Evolutionary conservation across 2,888 invertebrate genomes (phyloP), one percentile per base, ranked within the genome.

Genomic region (Polyommatus icarus): DNA sequence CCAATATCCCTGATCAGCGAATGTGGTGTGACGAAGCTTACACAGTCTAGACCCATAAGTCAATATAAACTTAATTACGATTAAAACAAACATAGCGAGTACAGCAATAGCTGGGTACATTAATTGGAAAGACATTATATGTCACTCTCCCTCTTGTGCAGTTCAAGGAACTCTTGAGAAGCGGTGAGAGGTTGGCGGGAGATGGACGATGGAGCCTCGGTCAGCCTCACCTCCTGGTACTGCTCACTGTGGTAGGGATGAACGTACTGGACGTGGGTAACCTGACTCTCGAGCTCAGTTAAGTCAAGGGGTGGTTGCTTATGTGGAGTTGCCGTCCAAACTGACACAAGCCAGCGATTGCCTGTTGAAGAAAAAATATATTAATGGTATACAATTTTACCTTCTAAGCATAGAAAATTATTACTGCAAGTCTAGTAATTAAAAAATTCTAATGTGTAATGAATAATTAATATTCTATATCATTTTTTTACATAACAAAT

Each of bases 281-380:
- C 85, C 50, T 88, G 93, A 83, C 92, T 94, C 83, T 96, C 95
- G 0, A 98, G 89, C 87, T 98, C 98, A 0, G 96, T 96, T 77
- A 97, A 95, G 87, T 98, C 98, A 5, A 98, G 89, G 0, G 98
- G 96, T 3, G 97, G 97, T 86, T 97, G 97, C 82, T 97, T 96
- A 87, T 97, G 96, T 0, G 98, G 98, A 6, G 97, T 96, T 59
- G 97, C 95, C 1, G 97, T 96, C 97, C 97, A 98, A 87, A 98
- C 94, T 1, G 98, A 96, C 24, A 97, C 96, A 79, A 98, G 91
- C 97, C 97, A 98, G 85, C 97, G 97, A 88, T 97, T 98, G 76
- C 97, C 98, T 97, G 86, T 50, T 87, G 86, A 79, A 54, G 79
- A 77, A 76, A 3, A 24, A 61, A 24, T 24, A 32, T 32, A 6